Percentiles rank a stretch among this genome's conserved stretches.
Conservation (phyloP, 2,888 invertebrate genomes). For the Exocentrus adspersus region DNA sequence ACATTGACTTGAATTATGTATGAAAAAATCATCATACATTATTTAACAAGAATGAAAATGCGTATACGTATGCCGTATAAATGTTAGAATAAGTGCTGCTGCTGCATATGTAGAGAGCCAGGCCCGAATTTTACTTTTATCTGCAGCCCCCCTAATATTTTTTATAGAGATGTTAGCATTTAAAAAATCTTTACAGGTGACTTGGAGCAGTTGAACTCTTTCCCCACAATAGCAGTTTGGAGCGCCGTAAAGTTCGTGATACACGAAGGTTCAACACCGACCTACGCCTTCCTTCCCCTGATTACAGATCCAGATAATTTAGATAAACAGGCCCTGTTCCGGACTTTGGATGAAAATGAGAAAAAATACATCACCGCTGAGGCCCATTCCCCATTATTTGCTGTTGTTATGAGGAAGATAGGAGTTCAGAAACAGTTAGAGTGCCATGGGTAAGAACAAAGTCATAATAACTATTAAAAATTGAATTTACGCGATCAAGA, state of each 20-base stretch:
- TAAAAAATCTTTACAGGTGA: conserved; percentile 65
- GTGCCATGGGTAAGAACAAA: conserved; percentile 76
- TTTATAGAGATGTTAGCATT: no score
- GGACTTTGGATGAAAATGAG: conserved; percentile 66
- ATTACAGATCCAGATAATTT: conserved; percentile 84
- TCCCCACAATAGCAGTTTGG: conserved; percentile 93
- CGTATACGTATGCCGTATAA: no score
- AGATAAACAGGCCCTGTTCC: conserved; percentile 77
- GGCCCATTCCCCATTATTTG: conserved; percentile 85
- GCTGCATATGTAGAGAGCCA: no score
- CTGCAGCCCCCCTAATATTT: no score
- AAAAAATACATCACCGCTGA: conserved; percentile 68
- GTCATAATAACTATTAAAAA: no score
- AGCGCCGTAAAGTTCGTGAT: conserved; percentile 88
- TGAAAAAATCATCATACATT: not conserved
- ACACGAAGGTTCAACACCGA: conserved; percentile 68
- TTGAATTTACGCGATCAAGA: no score
- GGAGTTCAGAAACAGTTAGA: conserved; percentile 83
- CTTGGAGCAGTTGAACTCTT: conserved; percentile 78
- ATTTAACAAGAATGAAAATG: not conserved
- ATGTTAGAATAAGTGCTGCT: no score
- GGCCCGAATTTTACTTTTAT: no score
- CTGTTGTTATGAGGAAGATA: conserved; percentile 87
- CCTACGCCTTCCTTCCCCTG: conserved; percentile 84
- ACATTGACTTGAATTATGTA: not conserved